Percentiles rank a stretch among this genome's conserved stretches.
phyloP scores from a whole-genome alignment of 2,797 vertebrate species.

The Danio choprae region DNA sequence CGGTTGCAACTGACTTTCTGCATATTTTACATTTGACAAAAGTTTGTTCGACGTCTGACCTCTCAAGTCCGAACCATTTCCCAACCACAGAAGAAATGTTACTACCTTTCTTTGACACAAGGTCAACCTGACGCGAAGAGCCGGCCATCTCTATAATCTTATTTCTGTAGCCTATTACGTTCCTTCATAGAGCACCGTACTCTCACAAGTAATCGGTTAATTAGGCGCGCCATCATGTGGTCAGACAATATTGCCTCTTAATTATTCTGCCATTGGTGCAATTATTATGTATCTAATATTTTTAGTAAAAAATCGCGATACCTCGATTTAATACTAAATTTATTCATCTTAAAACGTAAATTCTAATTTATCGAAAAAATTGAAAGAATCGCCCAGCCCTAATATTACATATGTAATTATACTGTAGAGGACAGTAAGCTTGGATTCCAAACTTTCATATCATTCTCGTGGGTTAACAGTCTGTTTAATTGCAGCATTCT shows the following conservation, averaged over 20 bases:
- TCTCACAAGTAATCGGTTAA: neutral
- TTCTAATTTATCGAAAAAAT: too few relatives aligned
- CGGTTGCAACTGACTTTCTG: neutral
- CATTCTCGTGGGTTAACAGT: neutral
- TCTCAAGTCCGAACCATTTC: neutral
- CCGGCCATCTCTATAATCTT: neutral
- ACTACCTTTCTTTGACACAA: constrained; percentile 16
- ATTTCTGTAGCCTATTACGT: neutral
- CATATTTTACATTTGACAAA: neutral
- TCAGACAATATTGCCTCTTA: neutral
- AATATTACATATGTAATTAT: too few relatives aligned
- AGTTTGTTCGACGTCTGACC: too few relatives aligned
- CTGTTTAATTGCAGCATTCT: neutral
- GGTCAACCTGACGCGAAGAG: neutral
- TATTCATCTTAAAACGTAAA: neutral
- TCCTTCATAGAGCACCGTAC: neutral
- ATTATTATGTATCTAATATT: neutral
- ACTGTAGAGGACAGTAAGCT: too few relatives aligned
- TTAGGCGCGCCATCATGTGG: neutral
- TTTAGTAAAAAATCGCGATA: neutral
- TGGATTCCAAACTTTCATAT: too few relatives aligned
- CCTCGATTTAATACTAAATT: neutral
- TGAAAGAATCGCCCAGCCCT: too few relatives aligned
- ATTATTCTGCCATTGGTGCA: too few relatives aligned
- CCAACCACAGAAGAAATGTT: constrained; percentile 15